Evolutionary conservation across 2,113 vertebrate genomes (phyloP).

Genomic region (Phycodurus eques): DNA sequence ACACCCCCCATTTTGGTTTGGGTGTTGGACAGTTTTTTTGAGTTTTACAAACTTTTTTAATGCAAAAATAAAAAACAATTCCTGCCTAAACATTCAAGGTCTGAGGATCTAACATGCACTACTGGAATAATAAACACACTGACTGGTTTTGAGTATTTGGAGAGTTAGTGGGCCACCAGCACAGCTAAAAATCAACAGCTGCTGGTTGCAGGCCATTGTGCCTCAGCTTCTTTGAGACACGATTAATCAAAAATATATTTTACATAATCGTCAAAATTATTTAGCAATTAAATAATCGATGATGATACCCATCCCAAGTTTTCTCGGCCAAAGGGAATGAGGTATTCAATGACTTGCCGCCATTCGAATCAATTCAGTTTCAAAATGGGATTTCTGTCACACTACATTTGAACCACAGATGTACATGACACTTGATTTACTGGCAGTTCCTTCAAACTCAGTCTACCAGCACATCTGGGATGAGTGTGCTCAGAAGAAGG

Average conservation of each 20-base stretch:
- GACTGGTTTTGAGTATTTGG: background rate
- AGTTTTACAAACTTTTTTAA: background rate
- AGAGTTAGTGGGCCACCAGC: background rate
- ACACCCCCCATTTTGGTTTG: background rate
- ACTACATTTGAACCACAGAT: background rate
- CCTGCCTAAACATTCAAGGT: background rate
- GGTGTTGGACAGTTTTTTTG: background rate
- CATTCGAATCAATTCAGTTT: background rate
- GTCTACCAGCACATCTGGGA: conserved; percentile 13
- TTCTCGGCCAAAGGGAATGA: background rate
- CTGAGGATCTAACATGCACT: background rate
- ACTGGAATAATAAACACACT: background rate
- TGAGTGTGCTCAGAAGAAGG: background rate
- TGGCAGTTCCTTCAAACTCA: background rate
- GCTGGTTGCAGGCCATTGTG: background rate
- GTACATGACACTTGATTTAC: conserved; percentile 13
- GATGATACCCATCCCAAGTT: background rate
- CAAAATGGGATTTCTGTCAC: background rate
- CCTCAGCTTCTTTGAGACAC: background rate
- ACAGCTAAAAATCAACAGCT: background rate
- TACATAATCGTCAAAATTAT: background rate
- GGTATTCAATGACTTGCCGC: background rate
- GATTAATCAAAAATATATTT: background rate
- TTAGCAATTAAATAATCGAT: background rate
- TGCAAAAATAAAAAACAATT: background rate